Evolutionary conservation across 2,888 invertebrate genomes (phyloP).

Genomic region (Heliconius ethilla): DNA sequence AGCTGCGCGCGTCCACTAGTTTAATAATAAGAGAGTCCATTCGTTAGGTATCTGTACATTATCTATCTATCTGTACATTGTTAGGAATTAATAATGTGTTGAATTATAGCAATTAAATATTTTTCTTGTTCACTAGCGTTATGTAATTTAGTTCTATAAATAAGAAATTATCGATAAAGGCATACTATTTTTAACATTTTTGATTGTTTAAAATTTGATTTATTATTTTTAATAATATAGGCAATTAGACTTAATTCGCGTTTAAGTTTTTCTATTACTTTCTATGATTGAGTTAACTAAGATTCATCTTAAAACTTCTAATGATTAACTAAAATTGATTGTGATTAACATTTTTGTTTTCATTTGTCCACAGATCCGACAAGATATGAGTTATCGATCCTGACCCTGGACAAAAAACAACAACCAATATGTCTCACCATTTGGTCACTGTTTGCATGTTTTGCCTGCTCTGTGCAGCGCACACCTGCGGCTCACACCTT

Average conservation of each 20-base stretch:
- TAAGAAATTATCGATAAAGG: neutral
- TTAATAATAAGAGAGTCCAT: too few species aligned
- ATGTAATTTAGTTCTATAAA: neutral
- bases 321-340: too few species aligned
- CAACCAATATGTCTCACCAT: constrained; percentile 72
- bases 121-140: neutral
- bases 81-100: too few species aligned
- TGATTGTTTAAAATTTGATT: too few species aligned
- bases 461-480: constrained; percentile 90
- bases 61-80: too few species aligned
- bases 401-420: constrained; percentile 29
- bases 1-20: too few species aligned
- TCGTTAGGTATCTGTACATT: too few species aligned
- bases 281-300: neutral
- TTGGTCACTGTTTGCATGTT: constrained; percentile 92
- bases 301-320: neutral
- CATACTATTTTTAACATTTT: too few species aligned
- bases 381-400: constrained; percentile 43
- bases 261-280: neutral
- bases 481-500: constrained; percentile 88
- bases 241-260: too few species aligned
- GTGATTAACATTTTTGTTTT: neutral
- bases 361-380: constrained; percentile 46
- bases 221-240: too few species aligned
- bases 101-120: neutral